These are phyloP conservation scores for Tetramorium bicarinatum DNA, from an alignment of 2,888 invertebrate genomes.

Conservation along the genomic window DNA sequence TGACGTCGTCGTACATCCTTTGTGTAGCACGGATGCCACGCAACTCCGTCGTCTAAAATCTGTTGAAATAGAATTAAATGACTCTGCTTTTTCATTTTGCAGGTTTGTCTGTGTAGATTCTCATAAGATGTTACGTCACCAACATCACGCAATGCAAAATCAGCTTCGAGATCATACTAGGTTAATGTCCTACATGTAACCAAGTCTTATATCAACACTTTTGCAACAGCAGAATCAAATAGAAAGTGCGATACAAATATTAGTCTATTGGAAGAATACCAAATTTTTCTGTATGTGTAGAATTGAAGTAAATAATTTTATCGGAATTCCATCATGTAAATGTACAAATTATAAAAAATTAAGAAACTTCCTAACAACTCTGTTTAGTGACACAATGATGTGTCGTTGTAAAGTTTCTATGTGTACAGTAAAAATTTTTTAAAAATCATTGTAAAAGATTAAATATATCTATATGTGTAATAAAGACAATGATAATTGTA, in stretches of 20 bases:
- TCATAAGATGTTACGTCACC: conserved; percentile 87
- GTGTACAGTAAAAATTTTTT: neutral
- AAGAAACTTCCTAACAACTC: neutral
- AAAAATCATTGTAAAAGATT: neutral
- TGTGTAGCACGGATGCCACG: neutral
- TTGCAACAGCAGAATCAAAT: neutral
- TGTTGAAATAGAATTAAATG: neutral
- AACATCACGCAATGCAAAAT: conserved; percentile 90
- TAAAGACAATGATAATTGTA: neutral
- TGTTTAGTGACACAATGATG: neutral
- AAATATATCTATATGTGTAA: neutral
- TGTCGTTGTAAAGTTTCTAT: neutral
- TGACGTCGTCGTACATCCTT: no score
- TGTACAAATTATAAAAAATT: neutral
- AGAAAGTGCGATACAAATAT: neutral
- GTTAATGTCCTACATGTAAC: conserved; percentile 77
- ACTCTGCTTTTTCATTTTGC: neutral
- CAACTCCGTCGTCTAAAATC: neutral
- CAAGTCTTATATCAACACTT: conserved; percentile 3
- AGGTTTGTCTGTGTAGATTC: conserved; percentile 81
- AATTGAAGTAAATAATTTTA: neutral
- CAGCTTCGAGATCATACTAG: conserved; percentile 89
- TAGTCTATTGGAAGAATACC: neutral
- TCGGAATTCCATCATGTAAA: neutral
- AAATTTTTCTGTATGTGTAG: neutral